phyloP scores from a whole-genome alignment of 2,888 invertebrate genomes.

The Cosmia pyralina region DNA sequence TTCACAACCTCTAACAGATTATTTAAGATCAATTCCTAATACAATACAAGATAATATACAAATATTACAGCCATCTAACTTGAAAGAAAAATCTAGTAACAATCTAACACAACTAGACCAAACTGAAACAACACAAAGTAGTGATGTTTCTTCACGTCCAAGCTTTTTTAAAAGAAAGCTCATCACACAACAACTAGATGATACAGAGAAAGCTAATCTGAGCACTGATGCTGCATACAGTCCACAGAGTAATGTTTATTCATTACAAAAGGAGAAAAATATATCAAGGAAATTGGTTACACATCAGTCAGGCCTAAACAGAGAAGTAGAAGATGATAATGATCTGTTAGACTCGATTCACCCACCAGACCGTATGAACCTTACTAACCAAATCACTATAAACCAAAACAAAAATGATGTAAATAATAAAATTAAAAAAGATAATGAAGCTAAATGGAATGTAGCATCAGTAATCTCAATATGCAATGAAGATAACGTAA shows the following conservation, averaged over 20 bases:
- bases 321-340: constrained; percentile 78
- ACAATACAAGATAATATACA: constrained; percentile 18
- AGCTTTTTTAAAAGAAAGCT: constrained; percentile 86
- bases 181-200: constrained; percentile 83
- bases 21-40: constrained; percentile 30
- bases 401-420: constrained; percentile 69
- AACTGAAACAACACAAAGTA: constrained; percentile 57
- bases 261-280: constrained; percentile 77
- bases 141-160: constrained; percentile 80
- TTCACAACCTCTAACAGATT: constrained; percentile 61
- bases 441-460: constrained; percentile 78
- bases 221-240: constrained; percentile 76
- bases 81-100: constrained; percentile 52
- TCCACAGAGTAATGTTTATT: constrained; percentile 76
- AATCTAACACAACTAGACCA: constrained; percentile 46
- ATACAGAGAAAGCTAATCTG: constrained; percentile 76
- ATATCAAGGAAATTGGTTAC: constrained; percentile 82
- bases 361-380: constrained; percentile 79
- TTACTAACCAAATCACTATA: constrained; percentile 72
- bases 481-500: constrained; percentile 75
- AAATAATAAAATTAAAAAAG: constrained; percentile 63
- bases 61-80: constrained; percentile 25
- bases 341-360: constrained; percentile 83
- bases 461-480: constrained; percentile 77
- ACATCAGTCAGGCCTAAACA: constrained; percentile 80